Conservation (phyloP, 2,113 vertebrate genomes). For the Paramormyrops kingsleyae region DNA sequence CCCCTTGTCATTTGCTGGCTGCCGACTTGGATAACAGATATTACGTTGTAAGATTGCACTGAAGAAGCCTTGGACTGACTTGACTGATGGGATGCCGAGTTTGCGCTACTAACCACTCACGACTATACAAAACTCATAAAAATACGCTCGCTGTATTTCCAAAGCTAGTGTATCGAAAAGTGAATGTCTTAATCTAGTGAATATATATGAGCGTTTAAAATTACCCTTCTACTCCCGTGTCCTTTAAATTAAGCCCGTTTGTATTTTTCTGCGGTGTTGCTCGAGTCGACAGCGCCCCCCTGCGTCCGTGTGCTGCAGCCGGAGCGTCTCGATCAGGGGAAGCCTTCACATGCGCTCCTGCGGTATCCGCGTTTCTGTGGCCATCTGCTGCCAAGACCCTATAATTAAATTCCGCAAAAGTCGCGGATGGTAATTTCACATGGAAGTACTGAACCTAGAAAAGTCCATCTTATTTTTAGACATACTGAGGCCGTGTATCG, state of each 20-base stretch:
- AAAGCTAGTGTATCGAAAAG: neutral
- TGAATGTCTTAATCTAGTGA: conserved; percentile 8
- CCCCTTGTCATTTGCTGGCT: neutral
- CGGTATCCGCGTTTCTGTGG: neutral
- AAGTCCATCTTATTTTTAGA: neutral
- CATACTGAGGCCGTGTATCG: neutral
- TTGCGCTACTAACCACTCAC: neutral
- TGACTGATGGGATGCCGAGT: neutral
- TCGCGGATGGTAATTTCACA: neutral
- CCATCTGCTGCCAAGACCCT: neutral
- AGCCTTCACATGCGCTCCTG: neutral
- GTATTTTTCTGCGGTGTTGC: neutral
- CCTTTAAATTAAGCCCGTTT: conserved; percentile 7
- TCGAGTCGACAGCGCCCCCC: conserved; percentile 16
- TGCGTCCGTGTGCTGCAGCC: neutral
- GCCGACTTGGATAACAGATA: neutral
- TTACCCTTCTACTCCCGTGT: neutral
- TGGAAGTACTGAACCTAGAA: neutral
- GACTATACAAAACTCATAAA: neutral
- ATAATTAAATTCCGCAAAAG: neutral
- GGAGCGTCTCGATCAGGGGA: neutral
- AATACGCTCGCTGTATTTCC: neutral
- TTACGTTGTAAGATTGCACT: neutral
- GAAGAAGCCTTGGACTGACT: neutral
- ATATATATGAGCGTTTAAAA: conserved; percentile 5